Percentiles rank a stretch among this genome's conserved stretches.
These are phyloP conservation scores for Helicoverpa zea DNA, from an alignment of 1,140 invertebrate genomes.

Conservation along the genomic window DNA sequence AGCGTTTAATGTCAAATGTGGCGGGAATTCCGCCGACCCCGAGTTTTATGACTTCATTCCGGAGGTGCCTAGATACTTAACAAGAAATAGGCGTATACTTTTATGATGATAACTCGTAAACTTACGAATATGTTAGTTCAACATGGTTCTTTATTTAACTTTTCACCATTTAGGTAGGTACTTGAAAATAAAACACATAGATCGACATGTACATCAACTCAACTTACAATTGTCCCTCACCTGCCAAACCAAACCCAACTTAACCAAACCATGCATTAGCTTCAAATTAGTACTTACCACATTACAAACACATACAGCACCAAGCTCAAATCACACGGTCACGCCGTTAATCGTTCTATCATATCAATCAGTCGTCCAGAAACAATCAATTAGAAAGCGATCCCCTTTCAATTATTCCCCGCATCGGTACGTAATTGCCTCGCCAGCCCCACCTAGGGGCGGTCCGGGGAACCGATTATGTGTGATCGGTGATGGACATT, in stretches of 20 bases:
- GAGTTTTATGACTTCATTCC: slow-evolving; percentile 58
- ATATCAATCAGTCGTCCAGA: slow-evolving; percentile 79
- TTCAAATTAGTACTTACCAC: not conserved
- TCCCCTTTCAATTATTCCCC: slow-evolving; percentile 81
- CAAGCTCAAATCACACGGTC: slow-evolving; percentile 4
- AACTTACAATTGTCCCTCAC: not conserved
- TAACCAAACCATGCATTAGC: not conserved
- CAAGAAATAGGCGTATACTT: slow-evolving; percentile 2
- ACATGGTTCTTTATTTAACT: too few relatives aligned
- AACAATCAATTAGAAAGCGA: slow-evolving; percentile 82
- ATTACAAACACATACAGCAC: not conserved
- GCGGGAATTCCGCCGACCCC: slow-evolving; percentile 58
- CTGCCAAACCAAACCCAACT: not conserved
- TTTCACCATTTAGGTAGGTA: too few relatives aligned
- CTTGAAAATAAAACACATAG: not conserved
- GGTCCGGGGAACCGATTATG: slow-evolving; percentile 37
- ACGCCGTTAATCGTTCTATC: slow-evolving; percentile 74
- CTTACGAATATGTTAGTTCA: not conserved
- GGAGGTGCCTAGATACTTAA: slow-evolving; percentile 1
- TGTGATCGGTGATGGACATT: slow-evolving; percentile 53
- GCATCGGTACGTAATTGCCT: slow-evolving; percentile 79
- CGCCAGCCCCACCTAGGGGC: slow-evolving; percentile 56
- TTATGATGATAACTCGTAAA: slow-evolving; percentile 22
- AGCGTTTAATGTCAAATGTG: slow-evolving; percentile 77
- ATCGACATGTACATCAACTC: not conserved